Evolutionary conservation across 30 jellyfish, hydroid and myxozoan genomes (phyloP).

Genomic region (Pelagia noctiluca): DNA sequence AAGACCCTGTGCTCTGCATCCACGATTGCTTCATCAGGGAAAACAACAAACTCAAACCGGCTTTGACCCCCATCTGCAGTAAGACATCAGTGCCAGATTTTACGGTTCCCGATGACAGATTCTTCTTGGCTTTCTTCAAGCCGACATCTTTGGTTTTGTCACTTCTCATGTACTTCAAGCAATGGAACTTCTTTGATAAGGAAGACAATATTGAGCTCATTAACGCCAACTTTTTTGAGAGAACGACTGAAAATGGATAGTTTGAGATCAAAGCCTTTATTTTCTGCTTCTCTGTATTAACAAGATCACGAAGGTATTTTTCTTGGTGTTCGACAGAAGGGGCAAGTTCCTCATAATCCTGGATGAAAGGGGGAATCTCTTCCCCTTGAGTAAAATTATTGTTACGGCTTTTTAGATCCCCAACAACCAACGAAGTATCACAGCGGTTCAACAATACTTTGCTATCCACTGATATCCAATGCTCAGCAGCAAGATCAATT

Average conservation of each 20-base stretch:
- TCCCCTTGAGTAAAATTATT: neutral
- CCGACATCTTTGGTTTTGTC: constrained; percentile 18
- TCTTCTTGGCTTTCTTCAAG: constrained; percentile 6
- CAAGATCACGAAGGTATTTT: constrained; percentile 30
- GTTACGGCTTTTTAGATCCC: neutral
- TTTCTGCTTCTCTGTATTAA: constrained; percentile 28
- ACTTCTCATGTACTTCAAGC: constrained; percentile 4
- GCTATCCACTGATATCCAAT: neutral
- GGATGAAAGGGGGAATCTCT: constrained; percentile 28
- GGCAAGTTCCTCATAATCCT: constrained; percentile 68
- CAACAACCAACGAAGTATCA: neutral
- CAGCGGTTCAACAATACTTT: neutral
- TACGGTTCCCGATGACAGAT: neutral
- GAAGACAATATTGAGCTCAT: constrained; percentile 52
- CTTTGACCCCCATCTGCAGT: constrained; percentile 86
- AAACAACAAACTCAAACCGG: constrained; percentile 79
- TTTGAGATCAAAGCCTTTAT: constrained; percentile 48
- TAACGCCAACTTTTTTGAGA: constrained; percentile 58
- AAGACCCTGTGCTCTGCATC: constrained; percentile 50
- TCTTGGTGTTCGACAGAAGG: constrained; percentile 59
- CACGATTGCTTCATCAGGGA: constrained; percentile 86
- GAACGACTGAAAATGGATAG: constrained; percentile 70
- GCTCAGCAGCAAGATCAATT: neutral
- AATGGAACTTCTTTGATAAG: constrained; percentile 63
- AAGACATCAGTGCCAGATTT: constrained; percentile 69